A percentile compares a stretch with the other conserved stretches of the same genome.
Conservation (phyloP, 2,113 vertebrate species). For the Tachycineta bicolor region DNA sequence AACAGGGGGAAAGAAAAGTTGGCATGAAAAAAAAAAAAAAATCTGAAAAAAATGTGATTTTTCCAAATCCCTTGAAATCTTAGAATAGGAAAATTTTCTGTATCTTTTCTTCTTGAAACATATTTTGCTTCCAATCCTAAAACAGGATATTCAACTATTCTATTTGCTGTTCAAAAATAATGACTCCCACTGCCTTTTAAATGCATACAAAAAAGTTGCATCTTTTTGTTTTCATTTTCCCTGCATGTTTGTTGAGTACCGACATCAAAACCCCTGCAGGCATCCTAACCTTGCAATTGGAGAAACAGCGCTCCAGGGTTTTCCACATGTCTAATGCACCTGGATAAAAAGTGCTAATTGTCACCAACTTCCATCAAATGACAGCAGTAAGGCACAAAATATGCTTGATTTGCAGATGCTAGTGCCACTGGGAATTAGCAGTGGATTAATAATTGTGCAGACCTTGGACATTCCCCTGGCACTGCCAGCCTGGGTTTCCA, state of each 20-base stretch:
- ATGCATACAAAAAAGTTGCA: not conserved
- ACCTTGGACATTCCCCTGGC: slow-evolving; percentile 2
- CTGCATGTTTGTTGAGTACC: slow-evolving; percentile 5
- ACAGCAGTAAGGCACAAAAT: slow-evolving; percentile 63
- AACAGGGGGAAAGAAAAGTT: not conserved
- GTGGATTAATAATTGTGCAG: slow-evolving; percentile 44
- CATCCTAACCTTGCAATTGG: slow-evolving; percentile 4
- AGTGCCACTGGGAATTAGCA: slow-evolving; percentile 26
- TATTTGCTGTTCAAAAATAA: not conserved
- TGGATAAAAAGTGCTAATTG: slow-evolving; percentile 60
- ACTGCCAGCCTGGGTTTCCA: slow-evolving; percentile 13
- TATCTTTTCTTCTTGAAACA: not conserved
- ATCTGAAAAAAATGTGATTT: not conserved
- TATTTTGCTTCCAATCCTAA: not conserved
- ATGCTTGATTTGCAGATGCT: slow-evolving; percentile 34
- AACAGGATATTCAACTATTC: not conserved
- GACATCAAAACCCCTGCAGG: slow-evolving; percentile 17
- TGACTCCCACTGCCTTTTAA: not conserved
- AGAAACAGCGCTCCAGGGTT: slow-evolving; percentile 14
- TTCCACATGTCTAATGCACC: slow-evolving; percentile 39
- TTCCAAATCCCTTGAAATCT: not conserved
- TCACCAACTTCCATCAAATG: slow-evolving; percentile 39
- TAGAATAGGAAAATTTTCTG: not conserved
- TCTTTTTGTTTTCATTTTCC: slow-evolving; percentile 15
- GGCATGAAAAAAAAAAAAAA: not conserved